Conservation (phyloP, 1,140 invertebrate species). For the Cataglyphis hispanica region DNA sequence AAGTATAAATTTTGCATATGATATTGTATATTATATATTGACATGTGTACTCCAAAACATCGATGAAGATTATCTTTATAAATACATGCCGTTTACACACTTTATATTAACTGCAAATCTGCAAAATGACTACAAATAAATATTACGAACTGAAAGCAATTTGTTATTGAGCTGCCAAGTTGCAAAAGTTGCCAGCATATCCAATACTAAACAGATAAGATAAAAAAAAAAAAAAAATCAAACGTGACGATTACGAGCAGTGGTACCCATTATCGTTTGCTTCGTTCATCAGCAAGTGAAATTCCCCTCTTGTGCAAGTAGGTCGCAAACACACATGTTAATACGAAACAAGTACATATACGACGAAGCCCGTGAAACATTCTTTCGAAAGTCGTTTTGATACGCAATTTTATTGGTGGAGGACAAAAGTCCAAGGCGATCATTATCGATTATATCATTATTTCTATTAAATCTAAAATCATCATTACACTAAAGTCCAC, state of each 20-base stretch:
- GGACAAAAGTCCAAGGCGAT: constrained; percentile 1
- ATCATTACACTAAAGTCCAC: neutral
- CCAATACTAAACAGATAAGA: constrained; percentile 47
- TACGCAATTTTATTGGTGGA: neutral
- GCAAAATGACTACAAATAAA: neutral
- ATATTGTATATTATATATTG: neutral
- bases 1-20: neutral
- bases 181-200: neutral
- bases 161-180: neutral
- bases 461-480: neutral
- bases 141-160: neutral
- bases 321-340: constrained; percentile 45
- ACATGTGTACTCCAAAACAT: neutral
- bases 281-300: constrained; percentile 38
- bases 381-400: constrained; percentile 17
- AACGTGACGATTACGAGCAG: neutral
- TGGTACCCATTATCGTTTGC: constrained; percentile 15
- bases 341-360: constrained; percentile 19
- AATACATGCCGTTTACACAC: neutral
- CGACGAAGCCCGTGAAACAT: constrained; percentile 11
- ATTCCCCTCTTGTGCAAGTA: constrained; percentile 50
- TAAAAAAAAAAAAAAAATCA: constrained; percentile 38
- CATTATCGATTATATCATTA: neutral
- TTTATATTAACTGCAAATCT: neutral
- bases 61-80: neutral